Conservation (phyloP, 2,113 vertebrate species). For the Anarrhichthys ocellatus region DNA sequence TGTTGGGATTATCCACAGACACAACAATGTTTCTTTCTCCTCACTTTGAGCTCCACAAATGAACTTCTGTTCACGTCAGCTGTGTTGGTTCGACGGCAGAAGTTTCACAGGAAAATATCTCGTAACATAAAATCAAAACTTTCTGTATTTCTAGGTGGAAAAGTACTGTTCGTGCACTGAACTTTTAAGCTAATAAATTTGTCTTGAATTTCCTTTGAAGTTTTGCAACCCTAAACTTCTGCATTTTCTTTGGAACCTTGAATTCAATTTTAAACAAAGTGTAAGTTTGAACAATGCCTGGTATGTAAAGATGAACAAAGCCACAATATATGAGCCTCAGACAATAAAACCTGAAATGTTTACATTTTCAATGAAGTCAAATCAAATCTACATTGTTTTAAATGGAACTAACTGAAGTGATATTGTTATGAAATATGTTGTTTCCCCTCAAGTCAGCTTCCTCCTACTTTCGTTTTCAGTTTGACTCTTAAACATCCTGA, state of each 20-base stretch:
- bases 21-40: too few relatives aligned
- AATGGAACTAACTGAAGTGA: neutral
- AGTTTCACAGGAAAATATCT: neutral
- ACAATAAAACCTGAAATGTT: neutral
- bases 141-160: neutral
- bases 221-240: neutral
- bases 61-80: neutral
- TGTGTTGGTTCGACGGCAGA: neutral
- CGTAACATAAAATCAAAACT: neutral
- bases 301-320: neutral
- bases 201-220: too few relatives aligned
- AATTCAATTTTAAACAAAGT: neutral
- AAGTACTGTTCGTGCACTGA: neutral
- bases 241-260: too few relatives aligned
- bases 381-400: neutral
- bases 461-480: conserved; percentile 15
- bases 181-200: neutral
- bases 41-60: neutral
- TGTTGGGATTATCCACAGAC: neutral
- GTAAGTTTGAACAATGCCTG: neutral
- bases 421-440: neutral
- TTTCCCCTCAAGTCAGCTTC: conserved; percentile 11
- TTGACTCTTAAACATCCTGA: neutral
- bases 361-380: neutral
- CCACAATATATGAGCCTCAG: neutral